Base-by-base conservation (phyloP, 2,113 vertebrate species). In the Guaruba guarouba region DNA sequence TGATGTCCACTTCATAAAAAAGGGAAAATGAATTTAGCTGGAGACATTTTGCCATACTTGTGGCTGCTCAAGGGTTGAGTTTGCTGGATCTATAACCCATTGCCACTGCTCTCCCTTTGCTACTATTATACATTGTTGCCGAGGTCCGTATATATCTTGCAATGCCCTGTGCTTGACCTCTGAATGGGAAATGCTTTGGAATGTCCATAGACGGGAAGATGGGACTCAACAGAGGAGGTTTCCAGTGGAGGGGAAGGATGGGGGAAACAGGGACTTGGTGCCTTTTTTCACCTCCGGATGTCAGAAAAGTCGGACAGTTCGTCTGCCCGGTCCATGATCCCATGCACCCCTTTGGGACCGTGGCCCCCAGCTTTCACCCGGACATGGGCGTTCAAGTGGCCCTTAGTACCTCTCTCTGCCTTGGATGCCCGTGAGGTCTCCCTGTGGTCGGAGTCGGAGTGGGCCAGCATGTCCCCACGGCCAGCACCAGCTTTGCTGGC, bases 171-270 rank as follows among this genome's bases (percentile, higher is more conserved):
- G 98, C 97, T 96, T 93, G 98, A 98, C 97, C 98, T 98, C 98
- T 98, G 98, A 98, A 98, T 98, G 98, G 98, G 98, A 98, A 98
- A 98, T 98, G 98, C 98, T 98, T 98, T 99, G 99, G 99, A 99
- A 99, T 99, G 99, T 99, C 98, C 98, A 98, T 97, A 98, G 98
- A 98, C 96, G 92, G 98, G 97, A 96, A 96, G 97, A 98, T 96
- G 97, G 97, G 96, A 97, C 93, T 94, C 96, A 76, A 59, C 23
- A 75, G 96, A 98, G 95, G 95, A 97, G 95, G 93, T 70, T 90
- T 90, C 93, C 94, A 86, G 83, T 23, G 77, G 79, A 92, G 25
- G 93, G 94, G 88, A 44, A 91, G 78, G 88, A 73, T 35, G 10
- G 55, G 87, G 88, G 39, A 8, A 82, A 75, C 0, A 19, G 88